Evolutionary conservation across 2,888 invertebrate genomes (phyloP).

Genomic region (Thymelicus acteon): DNA sequence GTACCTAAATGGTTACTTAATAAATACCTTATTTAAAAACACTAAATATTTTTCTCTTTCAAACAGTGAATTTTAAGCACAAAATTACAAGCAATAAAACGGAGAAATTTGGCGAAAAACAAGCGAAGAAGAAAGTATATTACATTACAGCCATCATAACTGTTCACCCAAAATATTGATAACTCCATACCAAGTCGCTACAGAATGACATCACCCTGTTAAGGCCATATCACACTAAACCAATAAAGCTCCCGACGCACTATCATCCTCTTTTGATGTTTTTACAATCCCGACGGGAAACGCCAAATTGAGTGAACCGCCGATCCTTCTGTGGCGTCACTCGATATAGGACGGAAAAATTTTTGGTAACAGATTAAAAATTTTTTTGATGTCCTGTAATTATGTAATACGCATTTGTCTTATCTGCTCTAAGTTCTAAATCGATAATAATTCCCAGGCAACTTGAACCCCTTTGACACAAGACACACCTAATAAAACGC

Average conservation of each 20-base stretch:
- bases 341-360: conserved; percentile 40
- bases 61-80: neutral
- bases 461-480: no score
- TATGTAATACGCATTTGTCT: no score
- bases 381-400: no score
- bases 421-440: no score
- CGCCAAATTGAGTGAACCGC: conserved; percentile 50
- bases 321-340: conserved; percentile 31
- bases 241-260: conserved; percentile 66
- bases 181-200: neutral
- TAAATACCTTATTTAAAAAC: no score
- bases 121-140: conserved; percentile 13
- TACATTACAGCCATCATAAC: conserved; percentile 17
- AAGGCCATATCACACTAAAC: conserved; percentile 53
- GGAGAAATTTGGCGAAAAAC: neutral
- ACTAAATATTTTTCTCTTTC: no score
- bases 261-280: conserved; percentile 70
- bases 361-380: conserved; percentile 10
- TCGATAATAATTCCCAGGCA: no score
- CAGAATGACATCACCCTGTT: conserved; percentile 17
- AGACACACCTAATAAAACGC: no score
- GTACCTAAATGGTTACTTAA: no score
- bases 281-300: conserved; percentile 62
- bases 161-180: conserved; percentile 3
- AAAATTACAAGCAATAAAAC: conserved; percentile 1